phyloP scores from a whole-genome alignment of 2,113 vertebrate genomes.

The Phoenicopterus ruber region DNA sequence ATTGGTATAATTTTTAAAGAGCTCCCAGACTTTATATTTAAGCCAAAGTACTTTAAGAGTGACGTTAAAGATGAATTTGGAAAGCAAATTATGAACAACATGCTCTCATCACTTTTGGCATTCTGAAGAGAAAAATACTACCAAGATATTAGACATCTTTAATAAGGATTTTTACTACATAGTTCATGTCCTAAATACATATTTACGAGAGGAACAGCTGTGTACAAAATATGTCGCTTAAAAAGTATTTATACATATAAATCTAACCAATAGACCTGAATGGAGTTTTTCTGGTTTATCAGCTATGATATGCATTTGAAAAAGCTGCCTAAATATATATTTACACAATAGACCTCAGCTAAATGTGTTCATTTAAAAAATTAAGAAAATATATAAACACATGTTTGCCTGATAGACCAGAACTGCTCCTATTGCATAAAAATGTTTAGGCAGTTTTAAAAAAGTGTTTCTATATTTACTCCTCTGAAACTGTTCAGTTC shows the following conservation, averaged over 20 bases:
- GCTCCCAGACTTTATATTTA: slow-evolving; percentile 12
- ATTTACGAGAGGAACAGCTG: slow-evolving; percentile 67
- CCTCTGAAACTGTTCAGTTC: slow-evolving; percentile 37
- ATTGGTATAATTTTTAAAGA: not conserved
- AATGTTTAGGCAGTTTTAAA: slow-evolving; percentile 63
- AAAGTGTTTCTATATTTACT: slow-evolving; percentile 45
- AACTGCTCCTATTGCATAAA: slow-evolving; percentile 63
- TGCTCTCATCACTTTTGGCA: slow-evolving; percentile 52
- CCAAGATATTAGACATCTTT: slow-evolving; percentile 66
- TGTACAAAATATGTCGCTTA: slow-evolving; percentile 71
- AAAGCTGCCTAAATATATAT: slow-evolving; percentile 74
- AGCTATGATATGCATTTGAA: slow-evolving; percentile 70
- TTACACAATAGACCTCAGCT: slow-evolving; percentile 74
- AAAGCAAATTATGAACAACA: slow-evolving; percentile 51
- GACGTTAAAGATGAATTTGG: slow-evolving; percentile 16
- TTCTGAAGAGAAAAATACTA: slow-evolving; percentile 61
- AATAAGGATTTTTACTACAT: slow-evolving; percentile 68
- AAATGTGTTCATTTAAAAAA: slow-evolving; percentile 71
- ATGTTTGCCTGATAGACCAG: slow-evolving; percentile 63
- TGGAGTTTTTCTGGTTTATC: slow-evolving; percentile 67
- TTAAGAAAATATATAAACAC: slow-evolving; percentile 67
- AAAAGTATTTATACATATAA: slow-evolving; percentile 75
- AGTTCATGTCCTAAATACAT: slow-evolving; percentile 68
- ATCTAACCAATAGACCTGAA: slow-evolving; percentile 71
- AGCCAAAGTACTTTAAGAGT: slow-evolving; percentile 20